These are phyloP conservation scores for Orbicella faveolata DNA, from an alignment of 64 coral and sea anemone genomes.

Conservation along the genomic window DNA sequence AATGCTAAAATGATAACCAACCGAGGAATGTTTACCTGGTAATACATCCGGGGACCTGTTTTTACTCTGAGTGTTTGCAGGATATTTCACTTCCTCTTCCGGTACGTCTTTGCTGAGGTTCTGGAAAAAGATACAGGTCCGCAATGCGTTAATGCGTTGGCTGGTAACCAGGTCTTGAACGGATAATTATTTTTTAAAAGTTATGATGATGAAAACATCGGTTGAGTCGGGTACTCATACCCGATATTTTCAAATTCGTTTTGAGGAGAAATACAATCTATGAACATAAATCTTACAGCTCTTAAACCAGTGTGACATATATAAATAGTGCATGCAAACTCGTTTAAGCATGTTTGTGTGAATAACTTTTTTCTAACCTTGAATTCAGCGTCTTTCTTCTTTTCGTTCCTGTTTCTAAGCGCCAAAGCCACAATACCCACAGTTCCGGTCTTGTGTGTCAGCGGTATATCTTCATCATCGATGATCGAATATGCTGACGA, in stretches of 20 bases:
- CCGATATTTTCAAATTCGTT: too few species aligned
- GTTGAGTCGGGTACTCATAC: neutral
- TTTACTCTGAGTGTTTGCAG: constrained; percentile 65
- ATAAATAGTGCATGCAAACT: neutral
- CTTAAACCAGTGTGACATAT: too few species aligned
- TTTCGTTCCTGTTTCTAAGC: constrained; percentile 87
- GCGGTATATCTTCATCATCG: constrained; percentile 72
- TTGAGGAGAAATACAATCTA: too few species aligned
- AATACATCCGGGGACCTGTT: constrained; percentile 82
- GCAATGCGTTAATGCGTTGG: neutral
- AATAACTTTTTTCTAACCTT: constrained; percentile 50
- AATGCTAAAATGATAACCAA: neutral
- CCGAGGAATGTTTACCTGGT: constrained; percentile 56
- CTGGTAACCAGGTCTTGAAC: too few species aligned
- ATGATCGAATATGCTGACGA: constrained; percentile 60
- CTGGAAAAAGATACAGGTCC: constrained; percentile 23
- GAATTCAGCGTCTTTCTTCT: constrained; percentile 90
- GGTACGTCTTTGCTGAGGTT: constrained; percentile 83
- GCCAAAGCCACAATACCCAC: constrained; percentile 89
- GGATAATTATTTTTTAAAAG: too few species aligned
- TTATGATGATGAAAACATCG: too few species aligned
- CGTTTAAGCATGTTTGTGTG: neutral
- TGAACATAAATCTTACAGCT: too few species aligned
- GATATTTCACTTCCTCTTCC: constrained; percentile 37
- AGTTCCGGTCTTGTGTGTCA: constrained; percentile 91